Percentiles rank a stretch among this genome's conserved stretches.
Conservation (phyloP, 2,888 invertebrate species). For the Drosophila atripex region DNA sequence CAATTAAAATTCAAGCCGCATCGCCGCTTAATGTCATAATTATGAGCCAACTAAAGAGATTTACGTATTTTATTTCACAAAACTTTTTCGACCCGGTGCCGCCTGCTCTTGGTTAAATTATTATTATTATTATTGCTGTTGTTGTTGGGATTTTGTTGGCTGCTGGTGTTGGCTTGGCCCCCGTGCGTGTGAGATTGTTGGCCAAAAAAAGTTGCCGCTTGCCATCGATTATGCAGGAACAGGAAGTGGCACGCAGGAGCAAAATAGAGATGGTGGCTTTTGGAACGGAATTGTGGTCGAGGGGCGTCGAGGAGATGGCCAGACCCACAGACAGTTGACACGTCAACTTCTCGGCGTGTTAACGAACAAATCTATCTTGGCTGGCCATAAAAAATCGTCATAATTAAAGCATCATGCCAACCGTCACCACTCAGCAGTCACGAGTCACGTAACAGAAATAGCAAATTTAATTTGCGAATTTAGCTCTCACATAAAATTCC, state of each 20-base stretch:
- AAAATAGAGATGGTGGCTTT: conserved; percentile 9
- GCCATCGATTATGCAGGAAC: conserved; percentile 69
- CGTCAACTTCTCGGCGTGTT: conserved; percentile 71
- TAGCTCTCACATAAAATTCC: conserved; percentile 49
- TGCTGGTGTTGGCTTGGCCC: conserved; percentile 24
- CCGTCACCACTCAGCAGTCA: conserved; percentile 46
- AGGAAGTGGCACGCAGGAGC: conserved; percentile 43
- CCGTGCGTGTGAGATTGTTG: conserved; percentile 52
- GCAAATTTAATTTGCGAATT: conserved; percentile 68
- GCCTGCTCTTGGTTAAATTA: conserved; percentile 37
- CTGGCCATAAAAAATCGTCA: conserved; percentile 42
- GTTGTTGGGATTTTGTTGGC: not conserved
- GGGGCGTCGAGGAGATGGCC: not conserved
- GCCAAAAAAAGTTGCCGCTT: conserved; percentile 43
- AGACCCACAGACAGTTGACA: conserved; percentile 49
- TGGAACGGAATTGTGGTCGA: not conserved
- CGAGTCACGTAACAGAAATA: conserved; percentile 70
- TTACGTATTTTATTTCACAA: conserved; percentile 76
- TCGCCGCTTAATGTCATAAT: conserved; percentile 79
- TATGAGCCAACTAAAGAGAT: conserved; percentile 79
- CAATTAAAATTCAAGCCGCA: conserved; percentile 77
- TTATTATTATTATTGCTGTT: conserved; percentile 23
- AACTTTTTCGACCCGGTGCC: conserved; percentile 35
- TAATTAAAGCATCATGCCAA: conserved; percentile 65
- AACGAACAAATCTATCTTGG: conserved; percentile 30